These are phyloP conservation scores for Paracyprichromis sp. DNA, from an alignment of 2,113 vertebrate genomes.

Conservation along the genomic window DNA sequence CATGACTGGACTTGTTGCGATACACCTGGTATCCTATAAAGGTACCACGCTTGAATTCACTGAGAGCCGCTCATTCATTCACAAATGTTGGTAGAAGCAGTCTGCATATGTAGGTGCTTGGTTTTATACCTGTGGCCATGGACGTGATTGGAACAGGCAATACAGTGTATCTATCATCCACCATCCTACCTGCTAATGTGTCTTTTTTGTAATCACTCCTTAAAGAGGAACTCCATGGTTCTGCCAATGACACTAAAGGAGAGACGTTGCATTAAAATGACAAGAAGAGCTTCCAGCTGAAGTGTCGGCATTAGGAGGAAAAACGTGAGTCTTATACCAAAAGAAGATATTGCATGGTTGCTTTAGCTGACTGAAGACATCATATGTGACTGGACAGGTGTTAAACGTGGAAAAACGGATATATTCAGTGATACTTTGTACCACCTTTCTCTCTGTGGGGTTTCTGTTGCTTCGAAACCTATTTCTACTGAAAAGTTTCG, in stretches of 20 bases:
- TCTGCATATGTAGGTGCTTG: not conserved
- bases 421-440: not conserved
- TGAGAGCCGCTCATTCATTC: not conserved
- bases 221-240: not conserved
- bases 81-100: not conserved
- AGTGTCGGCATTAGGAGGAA: not conserved
- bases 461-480: not conserved
- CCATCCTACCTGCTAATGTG: not conserved
- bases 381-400: not conserved
- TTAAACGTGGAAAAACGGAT: not conserved
- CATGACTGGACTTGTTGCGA: not conserved
- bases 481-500: not conserved
- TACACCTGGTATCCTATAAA: not conserved
- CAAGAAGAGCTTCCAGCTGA: not conserved
- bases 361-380: not conserved
- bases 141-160: fast-evolving
- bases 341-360: not conserved
- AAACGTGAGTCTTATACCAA: not conserved
- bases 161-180: not conserved
- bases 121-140: not conserved
- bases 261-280: not conserved
- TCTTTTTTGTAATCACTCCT: not conserved
- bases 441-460: not conserved
- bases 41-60: not conserved
- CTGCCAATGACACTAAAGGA: not conserved